Evolutionary conservation across 2,797 vertebrate species (phyloP), one percentile per base, ranked within the genome.

Genomic region (Periophthalmus magnuspinnatus): DNA sequence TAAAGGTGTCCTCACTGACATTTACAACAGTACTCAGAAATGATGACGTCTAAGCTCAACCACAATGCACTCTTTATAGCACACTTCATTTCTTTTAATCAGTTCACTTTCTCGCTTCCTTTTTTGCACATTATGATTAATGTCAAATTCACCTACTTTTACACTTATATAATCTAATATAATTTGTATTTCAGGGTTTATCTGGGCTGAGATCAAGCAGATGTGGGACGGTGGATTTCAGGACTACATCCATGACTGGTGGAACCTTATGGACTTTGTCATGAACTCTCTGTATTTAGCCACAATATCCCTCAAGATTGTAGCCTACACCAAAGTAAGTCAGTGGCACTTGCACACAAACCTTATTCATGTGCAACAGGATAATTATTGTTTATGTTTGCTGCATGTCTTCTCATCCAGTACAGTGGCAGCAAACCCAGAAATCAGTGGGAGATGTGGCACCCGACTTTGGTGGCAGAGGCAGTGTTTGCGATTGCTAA

Each of bases 251-350:
- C 96, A 99, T 10, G 98, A 99, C 57, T 99, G 98, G 98, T 99
- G 98, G 98, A 99, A 99, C 84, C 93, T 99, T 63, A 99, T 99
- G 98, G 98, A 99, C 91, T 99, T 99, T 86, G 96, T 99, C 84
- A 99, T 99, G 98, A 99, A 99, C 86, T 98, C 98, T 77, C 91
- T 99, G 34, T 99, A 99, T 82, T 87, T 99, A 84, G 97, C 97
- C 74, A 99, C 97, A 79, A 99, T 99, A 75, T 98, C 98, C 66
- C 92, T 99, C 70, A 99, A 99, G 94, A 96, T 99, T 61, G 96
- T 99, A 78, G 96, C 96, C 34, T 96, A 95, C 89, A 93, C 93
- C 47, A 98, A 96, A 96, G 97, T 99, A 96, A 78, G 10, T 6
- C 14, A 34, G 21, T 56, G 54, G 22, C 52, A 54, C n/a, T 8